These are phyloP conservation scores for Alaudala cheleensis DNA, from an alignment of 2,113 vertebrate genomes.

Conservation along the genomic window DNA sequence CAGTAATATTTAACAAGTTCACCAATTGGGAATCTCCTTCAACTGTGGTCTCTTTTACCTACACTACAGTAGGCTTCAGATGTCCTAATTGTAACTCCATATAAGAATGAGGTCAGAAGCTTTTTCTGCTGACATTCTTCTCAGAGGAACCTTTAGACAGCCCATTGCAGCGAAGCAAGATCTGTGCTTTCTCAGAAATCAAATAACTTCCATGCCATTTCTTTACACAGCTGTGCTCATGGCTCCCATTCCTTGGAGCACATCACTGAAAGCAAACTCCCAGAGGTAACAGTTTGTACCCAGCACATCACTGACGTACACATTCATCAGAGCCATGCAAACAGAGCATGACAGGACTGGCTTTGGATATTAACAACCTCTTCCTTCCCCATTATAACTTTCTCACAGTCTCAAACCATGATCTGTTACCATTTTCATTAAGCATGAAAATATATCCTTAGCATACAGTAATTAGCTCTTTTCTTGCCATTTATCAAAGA, in stretches of 20 bases:
- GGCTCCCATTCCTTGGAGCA: background rate
- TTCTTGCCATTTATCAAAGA: background rate
- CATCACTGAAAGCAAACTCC: background rate
- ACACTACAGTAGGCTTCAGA: background rate
- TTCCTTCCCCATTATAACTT: background rate
- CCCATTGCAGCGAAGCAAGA: background rate
- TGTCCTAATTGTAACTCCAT: background rate
- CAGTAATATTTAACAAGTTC: background rate
- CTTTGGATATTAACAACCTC: background rate
- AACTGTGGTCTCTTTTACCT: background rate
- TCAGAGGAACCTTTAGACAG: background rate
- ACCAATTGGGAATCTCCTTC: fast-evolving
- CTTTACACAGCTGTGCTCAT: background rate
- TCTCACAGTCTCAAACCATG: background rate
- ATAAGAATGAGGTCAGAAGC: background rate
- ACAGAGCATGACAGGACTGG: background rate
- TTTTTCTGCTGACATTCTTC: background rate
- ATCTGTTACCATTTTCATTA: background rate
- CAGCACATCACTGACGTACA: background rate
- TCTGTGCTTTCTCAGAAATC: background rate
- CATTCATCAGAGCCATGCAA: background rate
- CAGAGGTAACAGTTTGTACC: background rate
- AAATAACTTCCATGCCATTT: background rate
- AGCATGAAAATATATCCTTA: background rate
- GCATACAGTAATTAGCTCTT: background rate